A percentile compares a stretch with the other conserved stretches of the same genome.
Evolutionary conservation across 23 tunicate genomes (phyloP).

Genomic region (Oikopleura dioica): DNA sequence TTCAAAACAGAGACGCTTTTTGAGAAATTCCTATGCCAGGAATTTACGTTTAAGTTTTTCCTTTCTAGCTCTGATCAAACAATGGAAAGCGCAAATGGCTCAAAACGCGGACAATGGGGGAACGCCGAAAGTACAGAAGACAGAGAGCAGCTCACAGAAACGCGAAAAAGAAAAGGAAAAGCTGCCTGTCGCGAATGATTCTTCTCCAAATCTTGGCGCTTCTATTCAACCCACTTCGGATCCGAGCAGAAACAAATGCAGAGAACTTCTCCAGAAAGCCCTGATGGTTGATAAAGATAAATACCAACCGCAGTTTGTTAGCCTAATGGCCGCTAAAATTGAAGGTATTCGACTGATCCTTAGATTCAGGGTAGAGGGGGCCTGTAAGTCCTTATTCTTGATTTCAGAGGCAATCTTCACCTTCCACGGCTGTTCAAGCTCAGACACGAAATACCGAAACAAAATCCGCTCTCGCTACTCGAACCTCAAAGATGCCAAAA

Average conservation of each 20-base stretch:
- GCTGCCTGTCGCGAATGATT: no score
- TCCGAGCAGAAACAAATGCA: slow-evolving; percentile 78
- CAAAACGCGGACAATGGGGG: no score
- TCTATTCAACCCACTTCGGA: slow-evolving; percentile 26
- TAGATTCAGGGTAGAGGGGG: no score
- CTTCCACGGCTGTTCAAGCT: slow-evolving; percentile 32
- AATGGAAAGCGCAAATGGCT: neutral
- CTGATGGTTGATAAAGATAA: slow-evolving; percentile 14
- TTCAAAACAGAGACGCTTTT: no score
- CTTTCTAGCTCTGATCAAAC: neutral
- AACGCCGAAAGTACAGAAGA: no score
- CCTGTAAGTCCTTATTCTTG: no score
- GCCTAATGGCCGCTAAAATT: neutral
- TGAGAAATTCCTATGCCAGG: no score
- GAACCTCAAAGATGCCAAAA: slow-evolving; percentile 67
- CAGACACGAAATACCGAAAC: slow-evolving; percentile 67
- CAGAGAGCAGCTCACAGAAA: no score
- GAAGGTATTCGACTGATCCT: no score
- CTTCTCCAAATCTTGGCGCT: no score
- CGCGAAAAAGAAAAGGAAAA: no score
- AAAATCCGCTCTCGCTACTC: slow-evolving; percentile 70
- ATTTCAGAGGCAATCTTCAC: slow-evolving; percentile 53
- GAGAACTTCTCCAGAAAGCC: slow-evolving; percentile 50
- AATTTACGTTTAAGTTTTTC: no score
- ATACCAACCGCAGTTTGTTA: neutral